These are phyloP conservation scores for Caenorhabditis sp. DNA, from an alignment of 2,888 invertebrate species.

Conservation along the genomic window DNA sequence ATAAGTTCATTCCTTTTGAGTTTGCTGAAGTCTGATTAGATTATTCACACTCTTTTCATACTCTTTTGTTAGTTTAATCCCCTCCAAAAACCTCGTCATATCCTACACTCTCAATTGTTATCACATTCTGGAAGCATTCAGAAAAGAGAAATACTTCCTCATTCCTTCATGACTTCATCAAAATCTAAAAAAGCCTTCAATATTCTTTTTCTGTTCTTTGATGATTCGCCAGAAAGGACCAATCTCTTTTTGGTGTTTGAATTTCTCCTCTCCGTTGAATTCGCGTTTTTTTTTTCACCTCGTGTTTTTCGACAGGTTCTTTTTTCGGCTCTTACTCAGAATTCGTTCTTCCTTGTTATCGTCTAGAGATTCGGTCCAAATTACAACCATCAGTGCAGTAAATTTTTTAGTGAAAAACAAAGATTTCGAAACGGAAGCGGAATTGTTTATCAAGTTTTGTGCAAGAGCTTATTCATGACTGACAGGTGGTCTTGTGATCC, in stretches of 20 bases:
- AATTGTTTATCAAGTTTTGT: no score
- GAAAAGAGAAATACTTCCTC: not conserved
- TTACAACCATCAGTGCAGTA: not conserved
- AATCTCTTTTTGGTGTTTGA: constrained; percentile 24
- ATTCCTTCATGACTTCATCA: not conserved
- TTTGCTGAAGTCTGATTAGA: not conserved
- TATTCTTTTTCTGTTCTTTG: constrained; percentile 31
- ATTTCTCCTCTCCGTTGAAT: constrained; percentile 14
- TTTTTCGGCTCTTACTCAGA: constrained; percentile 4
- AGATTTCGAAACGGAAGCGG: not conserved
- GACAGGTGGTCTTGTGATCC: no score
- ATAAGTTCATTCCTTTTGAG: not conserved
- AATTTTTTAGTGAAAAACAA: not conserved
- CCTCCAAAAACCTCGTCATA: not conserved
- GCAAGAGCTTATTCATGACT: no score
- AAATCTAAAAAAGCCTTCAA: constrained; percentile 1
- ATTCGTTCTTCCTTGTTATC: constrained; percentile 5
- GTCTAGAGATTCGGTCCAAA: not conserved
- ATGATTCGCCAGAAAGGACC: constrained; percentile 23
- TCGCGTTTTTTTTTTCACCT: not conserved
- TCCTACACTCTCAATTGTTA: no score
- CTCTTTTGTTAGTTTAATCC: not conserved
- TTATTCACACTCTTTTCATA: no score
- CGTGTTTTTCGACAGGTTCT: not conserved
- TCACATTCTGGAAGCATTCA: not conserved